Conservation (phyloP, 2,113 vertebrate species). For the Alexandromys fortis region DNA sequence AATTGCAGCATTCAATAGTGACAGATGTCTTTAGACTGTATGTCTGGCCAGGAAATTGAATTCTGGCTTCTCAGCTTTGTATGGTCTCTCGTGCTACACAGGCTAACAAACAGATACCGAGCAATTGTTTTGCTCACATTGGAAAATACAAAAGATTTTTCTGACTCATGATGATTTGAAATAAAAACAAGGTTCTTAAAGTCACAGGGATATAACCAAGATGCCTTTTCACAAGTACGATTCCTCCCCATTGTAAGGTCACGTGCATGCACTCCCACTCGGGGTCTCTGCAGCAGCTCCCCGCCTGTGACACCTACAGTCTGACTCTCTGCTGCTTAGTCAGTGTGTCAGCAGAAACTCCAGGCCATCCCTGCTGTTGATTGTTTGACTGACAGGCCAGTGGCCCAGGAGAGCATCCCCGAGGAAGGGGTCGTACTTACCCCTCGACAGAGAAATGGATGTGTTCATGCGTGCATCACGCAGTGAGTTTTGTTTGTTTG, state of each 20-base stretch:
- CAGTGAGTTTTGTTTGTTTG: neutral
- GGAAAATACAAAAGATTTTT: neutral
- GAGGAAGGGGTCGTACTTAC: neutral
- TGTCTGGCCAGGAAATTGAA: neutral
- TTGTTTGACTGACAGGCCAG: neutral
- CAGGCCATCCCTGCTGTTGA: accelerated
- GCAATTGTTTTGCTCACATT: neutral
- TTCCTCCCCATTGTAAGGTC: neutral
- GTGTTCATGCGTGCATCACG: no score
- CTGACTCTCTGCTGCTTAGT: accelerated
- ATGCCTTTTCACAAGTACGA: neutral
- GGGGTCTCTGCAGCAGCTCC: no score
- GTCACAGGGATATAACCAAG: neutral
- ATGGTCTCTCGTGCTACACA: neutral
- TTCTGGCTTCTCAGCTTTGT: neutral
- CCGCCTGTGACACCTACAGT: neutral
- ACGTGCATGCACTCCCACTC: neutral
- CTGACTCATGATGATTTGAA: neutral
- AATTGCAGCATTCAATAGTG: neutral
- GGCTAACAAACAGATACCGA: neutral
- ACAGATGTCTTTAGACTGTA: neutral
- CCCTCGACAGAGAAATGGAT: neutral
- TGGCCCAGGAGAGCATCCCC: neutral
- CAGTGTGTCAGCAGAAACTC: neutral
- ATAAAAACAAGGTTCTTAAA: neutral